Conservation (phyloP, 2,113 vertebrate genomes). For the Boleophthalmus pectinirostris region DNA sequence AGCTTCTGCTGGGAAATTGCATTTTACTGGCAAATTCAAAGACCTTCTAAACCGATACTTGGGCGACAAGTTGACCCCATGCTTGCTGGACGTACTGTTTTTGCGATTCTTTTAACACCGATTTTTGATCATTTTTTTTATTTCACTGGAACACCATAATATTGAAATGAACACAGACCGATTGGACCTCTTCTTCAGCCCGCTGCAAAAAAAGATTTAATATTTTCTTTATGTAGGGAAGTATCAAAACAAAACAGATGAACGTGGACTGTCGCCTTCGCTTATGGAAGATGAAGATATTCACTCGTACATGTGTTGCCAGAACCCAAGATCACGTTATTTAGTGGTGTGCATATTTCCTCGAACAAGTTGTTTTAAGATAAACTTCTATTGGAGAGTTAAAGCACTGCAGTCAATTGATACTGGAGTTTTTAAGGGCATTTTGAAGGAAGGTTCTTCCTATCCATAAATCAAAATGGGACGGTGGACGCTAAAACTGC, state of each 20-base stretch:
- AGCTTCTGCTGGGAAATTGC: slow-evolving; percentile 40
- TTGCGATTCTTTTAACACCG: not conserved
- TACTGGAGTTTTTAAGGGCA: slow-evolving; percentile 38
- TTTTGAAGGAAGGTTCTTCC: slow-evolving; percentile 40
- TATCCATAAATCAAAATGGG: slow-evolving; percentile 68
- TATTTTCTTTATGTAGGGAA: slow-evolving; percentile 17
- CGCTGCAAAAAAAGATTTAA: slow-evolving; percentile 31
- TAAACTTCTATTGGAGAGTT: slow-evolving; percentile 22
- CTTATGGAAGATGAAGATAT: slow-evolving; percentile 72
- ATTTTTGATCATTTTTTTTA: slow-evolving; percentile 19
- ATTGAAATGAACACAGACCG: slow-evolving; percentile 49
- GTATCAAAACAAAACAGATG: slow-evolving; percentile 52
- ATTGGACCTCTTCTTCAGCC: slow-evolving; percentile 41
- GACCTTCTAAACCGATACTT: slow-evolving; percentile 41
- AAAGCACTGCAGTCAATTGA: slow-evolving; percentile 14
- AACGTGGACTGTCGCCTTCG: slow-evolving; percentile 65
- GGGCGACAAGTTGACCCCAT: slow-evolving; percentile 24
- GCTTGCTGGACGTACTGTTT: slow-evolving; percentile 2
- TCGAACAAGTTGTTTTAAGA: slow-evolving; percentile 27
- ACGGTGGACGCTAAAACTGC: slow-evolving; percentile 60
- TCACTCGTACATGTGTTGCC: slow-evolving; percentile 59
- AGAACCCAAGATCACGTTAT: slow-evolving; percentile 72
- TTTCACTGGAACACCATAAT: slow-evolving; percentile 19
- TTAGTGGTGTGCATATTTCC: slow-evolving; percentile 59
- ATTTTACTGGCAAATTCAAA: slow-evolving; percentile 23